Percentiles rank a stretch among this genome's conserved stretches.
Evolutionary conservation across 1,140 invertebrate species (phyloP).

Genomic region (Nomia melanderi): DNA sequence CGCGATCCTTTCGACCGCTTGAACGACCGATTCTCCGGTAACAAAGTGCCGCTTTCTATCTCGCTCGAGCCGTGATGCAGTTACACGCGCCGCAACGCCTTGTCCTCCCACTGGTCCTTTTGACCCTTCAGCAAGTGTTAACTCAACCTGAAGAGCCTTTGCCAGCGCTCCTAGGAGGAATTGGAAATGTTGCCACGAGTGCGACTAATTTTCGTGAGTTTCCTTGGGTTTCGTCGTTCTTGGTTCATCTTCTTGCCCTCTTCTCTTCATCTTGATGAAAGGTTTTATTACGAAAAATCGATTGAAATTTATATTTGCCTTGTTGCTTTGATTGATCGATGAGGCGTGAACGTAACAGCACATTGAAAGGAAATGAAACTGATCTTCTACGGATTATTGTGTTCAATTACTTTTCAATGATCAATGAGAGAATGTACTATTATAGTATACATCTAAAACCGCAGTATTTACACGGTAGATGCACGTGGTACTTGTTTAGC

Average conservation of each 20-base stretch:
- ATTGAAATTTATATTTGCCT: too few species aligned
- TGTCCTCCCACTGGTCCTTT: slow-evolving; percentile 51
- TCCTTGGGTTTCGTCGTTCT: background rate
- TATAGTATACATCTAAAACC: too few species aligned
- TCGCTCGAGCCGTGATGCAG: slow-evolving; percentile 24
- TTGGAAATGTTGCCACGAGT: slow-evolving; percentile 72
- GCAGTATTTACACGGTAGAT: too few species aligned
- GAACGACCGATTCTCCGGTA: slow-evolving; percentile 32
- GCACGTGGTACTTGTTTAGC: too few species aligned
- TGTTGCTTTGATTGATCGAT: too few species aligned
- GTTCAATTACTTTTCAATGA: background rate
- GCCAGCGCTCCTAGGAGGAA: slow-evolving; percentile 63
- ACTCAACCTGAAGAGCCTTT: slow-evolving; percentile 54
- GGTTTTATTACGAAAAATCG: too few species aligned
- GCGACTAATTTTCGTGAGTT: slow-evolving; percentile 74
- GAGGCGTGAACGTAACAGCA: too few species aligned
- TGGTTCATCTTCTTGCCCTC: too few species aligned
- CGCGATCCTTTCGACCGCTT: too few species aligned
- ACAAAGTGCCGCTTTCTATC: slow-evolving; percentile 23
- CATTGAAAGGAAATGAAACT: background rate
- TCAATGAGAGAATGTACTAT: too few species aligned
- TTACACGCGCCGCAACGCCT: slow-evolving; percentile 37
- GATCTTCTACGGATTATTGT: background rate
- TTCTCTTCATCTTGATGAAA: too few species aligned
- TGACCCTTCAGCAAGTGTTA: slow-evolving; percentile 35